These are phyloP conservation scores for Castor canadensis DNA, from an alignment of 2,113 vertebrate genomes.

Conservation along the genomic window DNA sequence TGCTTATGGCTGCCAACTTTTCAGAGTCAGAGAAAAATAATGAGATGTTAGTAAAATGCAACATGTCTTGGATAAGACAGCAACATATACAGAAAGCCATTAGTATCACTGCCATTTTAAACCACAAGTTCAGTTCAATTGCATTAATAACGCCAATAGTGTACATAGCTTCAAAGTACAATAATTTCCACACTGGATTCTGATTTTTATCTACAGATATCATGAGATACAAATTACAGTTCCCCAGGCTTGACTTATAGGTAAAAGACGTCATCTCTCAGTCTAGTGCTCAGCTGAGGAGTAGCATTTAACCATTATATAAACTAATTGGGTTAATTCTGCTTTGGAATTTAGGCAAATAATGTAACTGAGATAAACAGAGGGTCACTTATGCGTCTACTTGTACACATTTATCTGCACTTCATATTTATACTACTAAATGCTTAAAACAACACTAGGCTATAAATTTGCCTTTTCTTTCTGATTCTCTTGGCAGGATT, in stretches of 20 bases:
- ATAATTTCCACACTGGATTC: slow-evolving; percentile 55
- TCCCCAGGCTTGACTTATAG: slow-evolving; percentile 36
- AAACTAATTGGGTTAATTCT: slow-evolving; percentile 83
- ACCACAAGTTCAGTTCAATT: slow-evolving; percentile 36
- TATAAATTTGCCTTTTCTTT: slow-evolving; percentile 86
- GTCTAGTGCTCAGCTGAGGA: slow-evolving; percentile 59
- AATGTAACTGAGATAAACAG: slow-evolving; percentile 84
- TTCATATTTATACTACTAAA: slow-evolving; percentile 88
- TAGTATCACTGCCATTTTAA: slow-evolving; percentile 16
- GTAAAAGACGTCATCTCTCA: slow-evolving; percentile 34
- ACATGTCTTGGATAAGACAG: not conserved
- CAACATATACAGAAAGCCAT: not conserved
- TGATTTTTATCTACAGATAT: slow-evolving; percentile 19
- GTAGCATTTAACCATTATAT: slow-evolving; percentile 79
- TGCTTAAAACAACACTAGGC: slow-evolving; percentile 87
- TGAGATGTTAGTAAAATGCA: slow-evolving; percentile 70
- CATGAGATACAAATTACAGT: not conserved
- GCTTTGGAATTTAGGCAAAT: slow-evolving; percentile 83
- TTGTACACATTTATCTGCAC: slow-evolving; percentile 84
- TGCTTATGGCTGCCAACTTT: slow-evolving; percentile 65
- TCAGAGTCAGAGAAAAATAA: slow-evolving; percentile 65
- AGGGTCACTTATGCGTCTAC: slow-evolving; percentile 81
- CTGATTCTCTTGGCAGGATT: slow-evolving; percentile 84
- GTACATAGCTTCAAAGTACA: not conserved
- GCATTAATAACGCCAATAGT: not conserved